phyloP scores from a whole-genome alignment of 1,140 invertebrate species.

The Aphidius ervi region DNA sequence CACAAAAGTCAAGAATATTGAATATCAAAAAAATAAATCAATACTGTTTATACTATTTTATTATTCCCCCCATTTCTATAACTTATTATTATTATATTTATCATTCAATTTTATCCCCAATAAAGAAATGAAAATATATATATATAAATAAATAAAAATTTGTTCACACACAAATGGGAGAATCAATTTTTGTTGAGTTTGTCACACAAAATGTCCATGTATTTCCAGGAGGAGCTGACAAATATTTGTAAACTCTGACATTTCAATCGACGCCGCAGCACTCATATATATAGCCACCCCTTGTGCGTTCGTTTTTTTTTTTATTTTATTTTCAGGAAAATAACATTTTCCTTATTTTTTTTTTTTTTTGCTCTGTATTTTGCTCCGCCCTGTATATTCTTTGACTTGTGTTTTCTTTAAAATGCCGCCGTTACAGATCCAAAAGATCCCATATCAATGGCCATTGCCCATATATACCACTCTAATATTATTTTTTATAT shows the following conservation, averaged over 20 bases:
- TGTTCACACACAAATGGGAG: neutral
- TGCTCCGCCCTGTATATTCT: slow-evolving; percentile 24
- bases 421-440: slow-evolving; percentile 22
- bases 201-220: slow-evolving; percentile 8
- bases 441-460: slow-evolving; percentile 5
- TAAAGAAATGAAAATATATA: no score
- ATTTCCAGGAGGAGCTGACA: slow-evolving; percentile 23
- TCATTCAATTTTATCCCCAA: no score
- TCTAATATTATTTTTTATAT: no score
- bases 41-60: no score
- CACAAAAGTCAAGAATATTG: no score
- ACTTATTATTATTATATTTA: no score
- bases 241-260: slow-evolving; percentile 38
- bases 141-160: neutral
- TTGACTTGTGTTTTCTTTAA: slow-evolving; percentile 24
- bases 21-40: no score
- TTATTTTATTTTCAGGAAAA: slow-evolving; percentile 20
- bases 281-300: no score
- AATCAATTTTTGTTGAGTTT: neutral
- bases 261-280: slow-evolving; percentile 15
- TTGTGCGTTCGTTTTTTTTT: no score
- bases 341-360: slow-evolving; percentile 17
- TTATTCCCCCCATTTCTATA: no score
- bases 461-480: slow-evolving; percentile 9
- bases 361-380: neutral